Conservation (phyloP, 2,797 vertebrate species). For the Eleutherodactylus coqui region DNA sequence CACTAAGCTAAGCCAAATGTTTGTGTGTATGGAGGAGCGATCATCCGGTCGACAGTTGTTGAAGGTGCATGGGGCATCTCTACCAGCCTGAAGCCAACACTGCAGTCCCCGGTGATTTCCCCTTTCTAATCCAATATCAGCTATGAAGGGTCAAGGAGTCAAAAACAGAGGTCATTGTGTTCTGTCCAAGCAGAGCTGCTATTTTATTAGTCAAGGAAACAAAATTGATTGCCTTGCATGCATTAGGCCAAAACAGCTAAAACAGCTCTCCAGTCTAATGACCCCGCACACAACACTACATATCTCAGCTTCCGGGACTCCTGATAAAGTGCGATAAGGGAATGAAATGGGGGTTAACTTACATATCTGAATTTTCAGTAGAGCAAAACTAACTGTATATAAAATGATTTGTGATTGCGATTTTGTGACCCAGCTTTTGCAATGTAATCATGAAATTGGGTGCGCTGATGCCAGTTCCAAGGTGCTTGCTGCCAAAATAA, state of each 20-base stretch:
- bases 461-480: not conserved
- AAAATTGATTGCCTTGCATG: not conserved
- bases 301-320: not conserved
- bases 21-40: too few relatives aligned
- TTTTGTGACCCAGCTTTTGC: not conserved
- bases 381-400: not conserved
- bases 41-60: too few relatives aligned
- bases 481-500: not conserved
- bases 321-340: not conserved
- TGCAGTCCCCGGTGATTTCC: too few relatives aligned
- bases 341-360: not conserved
- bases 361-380: not conserved
- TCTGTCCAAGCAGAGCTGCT: not conserved
- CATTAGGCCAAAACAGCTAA: not conserved
- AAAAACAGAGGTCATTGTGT: not conserved
- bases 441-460: not conserved
- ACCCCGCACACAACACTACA: not conserved
- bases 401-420: too few relatives aligned
- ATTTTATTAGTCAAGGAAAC: not conserved
- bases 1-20: too few relatives aligned
- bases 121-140: not conserved
- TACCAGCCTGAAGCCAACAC: too few relatives aligned
- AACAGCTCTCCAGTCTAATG: not conserved
- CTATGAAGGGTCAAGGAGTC: not conserved
- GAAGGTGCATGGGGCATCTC: too few relatives aligned